Base-by-base conservation (phyloP, 2,888 invertebrate species). In the Drosophila trichaetosa region DNA sequence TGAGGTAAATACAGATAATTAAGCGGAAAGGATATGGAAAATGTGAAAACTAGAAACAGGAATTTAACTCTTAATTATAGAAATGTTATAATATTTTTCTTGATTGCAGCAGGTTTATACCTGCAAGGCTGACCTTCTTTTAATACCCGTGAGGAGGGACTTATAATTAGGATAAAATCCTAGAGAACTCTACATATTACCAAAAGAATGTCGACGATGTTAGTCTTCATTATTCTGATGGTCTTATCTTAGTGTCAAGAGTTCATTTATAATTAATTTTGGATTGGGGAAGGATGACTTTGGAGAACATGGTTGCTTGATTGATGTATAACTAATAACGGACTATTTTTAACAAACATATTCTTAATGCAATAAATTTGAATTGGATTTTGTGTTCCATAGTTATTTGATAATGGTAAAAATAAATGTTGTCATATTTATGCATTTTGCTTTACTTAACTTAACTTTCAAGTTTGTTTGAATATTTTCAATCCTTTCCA, bases 1-100 rank as follows among this genome's bases (percentile, higher is more conserved):
- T 53, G 7, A 36, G 18, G 27, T 29, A 18, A 62, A 64, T 61
- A 24, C 16, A 48, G 24, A 65, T 52, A 79, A 78, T 63, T 78
- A 63, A 59, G 54, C 34, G 31, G 11, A 48, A 24, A 3, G 6
- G 0, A 40, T 38, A 38, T 36, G 24, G 13, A n/a, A 59, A 33
- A 18, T 49, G 36, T 11, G 1, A 10, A 29, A 31, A 27, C n/a
- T 40, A 40, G 34, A 58, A 58, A 38, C 27, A 27, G 27, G 38
- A n/a, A 68, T 40, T 2, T 40, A 1, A 16, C 36, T 10, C 2
- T 33, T 18, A 24, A 40, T 16, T 29, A 21, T 6, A 27, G 24
- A 31, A 42, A 13, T 42, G 5, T 21, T 42, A 21, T 40, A 8
- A 40, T 11, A 42, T 11, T 2, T 40, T 40, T 40, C n/a, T 2